These are phyloP conservation scores for Lasioglossum villosulum DNA, from an alignment of 2,888 invertebrate species.

Conservation along the genomic window DNA sequence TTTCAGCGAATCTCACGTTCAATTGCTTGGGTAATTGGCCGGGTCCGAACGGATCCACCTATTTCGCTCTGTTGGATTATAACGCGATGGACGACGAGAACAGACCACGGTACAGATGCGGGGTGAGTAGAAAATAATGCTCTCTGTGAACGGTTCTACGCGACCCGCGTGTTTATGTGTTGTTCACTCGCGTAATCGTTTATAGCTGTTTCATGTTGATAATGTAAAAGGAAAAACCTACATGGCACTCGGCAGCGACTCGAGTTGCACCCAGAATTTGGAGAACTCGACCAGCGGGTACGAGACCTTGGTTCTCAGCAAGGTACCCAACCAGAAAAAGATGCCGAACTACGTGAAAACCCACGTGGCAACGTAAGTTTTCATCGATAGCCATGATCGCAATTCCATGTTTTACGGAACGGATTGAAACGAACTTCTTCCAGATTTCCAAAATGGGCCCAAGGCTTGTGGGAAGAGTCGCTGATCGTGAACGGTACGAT, in stretches of 20 bases:
- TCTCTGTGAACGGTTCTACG: neutral
- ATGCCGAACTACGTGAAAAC: slow-evolving; percentile 80
- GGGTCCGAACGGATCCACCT: slow-evolving; percentile 86
- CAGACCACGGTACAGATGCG: slow-evolving; percentile 87
- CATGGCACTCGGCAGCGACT: slow-evolving; percentile 88
- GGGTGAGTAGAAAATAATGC: slow-evolving; percentile 84
- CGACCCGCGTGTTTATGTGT: neutral
- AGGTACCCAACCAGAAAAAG: slow-evolving; percentile 80
- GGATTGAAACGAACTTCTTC: neutral
- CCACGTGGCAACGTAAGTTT: slow-evolving; percentile 81
- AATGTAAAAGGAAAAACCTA: slow-evolving; percentile 85
- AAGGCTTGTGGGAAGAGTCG: slow-evolving; percentile 87
- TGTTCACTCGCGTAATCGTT: slow-evolving; percentile 1
- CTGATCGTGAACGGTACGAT: slow-evolving; percentile 84
- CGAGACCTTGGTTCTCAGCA: slow-evolving; percentile 86
- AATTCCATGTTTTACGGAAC: neutral
- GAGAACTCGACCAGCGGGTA: slow-evolving; percentile 86
- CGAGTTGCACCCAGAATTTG: slow-evolving; percentile 87
- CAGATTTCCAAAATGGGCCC: slow-evolving; percentile 88
- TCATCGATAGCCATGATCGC: neutral
- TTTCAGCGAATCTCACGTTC: slow-evolving; percentile 86
- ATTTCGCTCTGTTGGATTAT: slow-evolving; percentile 86
- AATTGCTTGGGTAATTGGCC: slow-evolving; percentile 88
- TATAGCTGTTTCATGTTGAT: slow-evolving; percentile 85
- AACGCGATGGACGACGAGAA: slow-evolving; percentile 81